phyloP scores from a whole-genome alignment of 2,888 invertebrate genomes.

The Amphipyra tragopoginis region DNA sequence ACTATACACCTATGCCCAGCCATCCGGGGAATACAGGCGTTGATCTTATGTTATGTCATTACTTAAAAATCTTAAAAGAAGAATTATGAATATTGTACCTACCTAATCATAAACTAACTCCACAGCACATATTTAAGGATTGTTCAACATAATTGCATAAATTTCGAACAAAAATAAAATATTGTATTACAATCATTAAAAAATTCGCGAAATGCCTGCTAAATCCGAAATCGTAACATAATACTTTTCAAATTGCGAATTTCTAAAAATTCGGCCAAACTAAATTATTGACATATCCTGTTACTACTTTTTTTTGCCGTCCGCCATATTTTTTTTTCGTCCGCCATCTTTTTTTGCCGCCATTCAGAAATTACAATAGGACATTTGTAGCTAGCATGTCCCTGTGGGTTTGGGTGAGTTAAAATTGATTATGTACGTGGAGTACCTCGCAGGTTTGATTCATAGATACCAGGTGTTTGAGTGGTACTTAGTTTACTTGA shows the following conservation, averaged over 20 bases:
- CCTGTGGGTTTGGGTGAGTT: constrained; percentile 8
- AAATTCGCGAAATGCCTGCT: constrained; percentile 30
- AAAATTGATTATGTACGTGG: constrained; percentile 20
- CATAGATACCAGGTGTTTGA: constrained; percentile 19
- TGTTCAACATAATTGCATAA: constrained; percentile 30
- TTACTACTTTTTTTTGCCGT: constrained; percentile 53
- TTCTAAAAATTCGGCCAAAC: constrained; percentile 20
- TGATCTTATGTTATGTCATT: too few relatives aligned
- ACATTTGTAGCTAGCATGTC: constrained; percentile 12
- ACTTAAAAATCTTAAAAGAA: too few relatives aligned
- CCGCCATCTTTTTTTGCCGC: constrained; percentile 13
- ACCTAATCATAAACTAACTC: too few relatives aligned
- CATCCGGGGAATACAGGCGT: too few relatives aligned
- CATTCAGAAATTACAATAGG: constrained; percentile 27
- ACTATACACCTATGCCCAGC: too few relatives aligned
- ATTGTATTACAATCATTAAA: constrained; percentile 51
- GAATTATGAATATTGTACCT: too few relatives aligned
- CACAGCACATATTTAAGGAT: neutral
- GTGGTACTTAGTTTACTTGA: neutral
- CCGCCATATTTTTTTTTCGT: too few relatives aligned
- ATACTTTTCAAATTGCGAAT: constrained; percentile 46
- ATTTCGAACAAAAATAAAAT: constrained; percentile 23
- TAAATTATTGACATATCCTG: constrained; percentile 69
- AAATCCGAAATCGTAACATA: constrained; percentile 32
- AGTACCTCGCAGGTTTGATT: neutral